These are phyloP conservation scores for Emydocephalus ijimae DNA, from an alignment of 2,113 vertebrate genomes.

Conservation along the genomic window DNA sequence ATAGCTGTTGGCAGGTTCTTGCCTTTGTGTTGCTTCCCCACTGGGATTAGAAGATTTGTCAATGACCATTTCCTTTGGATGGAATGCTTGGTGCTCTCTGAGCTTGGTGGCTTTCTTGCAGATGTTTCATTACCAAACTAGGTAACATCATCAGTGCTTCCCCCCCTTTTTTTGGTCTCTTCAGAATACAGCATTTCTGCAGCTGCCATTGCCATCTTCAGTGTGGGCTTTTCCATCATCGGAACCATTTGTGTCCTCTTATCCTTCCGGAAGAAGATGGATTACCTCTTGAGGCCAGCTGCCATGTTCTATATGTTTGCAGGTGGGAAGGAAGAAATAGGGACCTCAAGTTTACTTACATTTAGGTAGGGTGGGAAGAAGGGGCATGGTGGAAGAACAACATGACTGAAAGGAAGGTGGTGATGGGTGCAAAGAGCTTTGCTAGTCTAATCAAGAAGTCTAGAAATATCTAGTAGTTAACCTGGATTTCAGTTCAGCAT, in stretches of 20 bases:
- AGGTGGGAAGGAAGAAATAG: constrained; percentile 65
- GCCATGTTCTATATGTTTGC: constrained; percentile 94
- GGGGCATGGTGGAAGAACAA: neutral
- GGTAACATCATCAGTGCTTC: neutral
- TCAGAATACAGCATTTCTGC: constrained; percentile 98
- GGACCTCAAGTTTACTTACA: fast-evolving
- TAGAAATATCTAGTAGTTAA: neutral
- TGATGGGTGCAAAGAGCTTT: neutral
- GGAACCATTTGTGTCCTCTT: constrained; percentile 80
- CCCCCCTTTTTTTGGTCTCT: neutral
- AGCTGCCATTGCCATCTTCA: constrained; percentile 93
- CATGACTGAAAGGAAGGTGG: neutral
- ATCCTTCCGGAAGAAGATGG: constrained; percentile 81
- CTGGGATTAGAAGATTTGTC: neutral
- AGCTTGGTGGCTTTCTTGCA: neutral
- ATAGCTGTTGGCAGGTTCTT: neutral
- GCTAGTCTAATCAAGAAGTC: neutral
- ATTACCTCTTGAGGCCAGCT: constrained; percentile 90
- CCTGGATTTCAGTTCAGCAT: constrained; percentile 21
- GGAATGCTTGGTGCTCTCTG: neutral
- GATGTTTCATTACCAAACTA: neutral
- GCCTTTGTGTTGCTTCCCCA: neutral
- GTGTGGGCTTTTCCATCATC: constrained; percentile 83
- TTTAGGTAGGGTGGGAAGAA: fast-evolving
- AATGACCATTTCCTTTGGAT: neutral